Evolutionary conservation across 2,113 vertebrate species (phyloP), one percentile per base, ranked within the genome.

Genomic region (Mesocricetus auratus): DNA sequence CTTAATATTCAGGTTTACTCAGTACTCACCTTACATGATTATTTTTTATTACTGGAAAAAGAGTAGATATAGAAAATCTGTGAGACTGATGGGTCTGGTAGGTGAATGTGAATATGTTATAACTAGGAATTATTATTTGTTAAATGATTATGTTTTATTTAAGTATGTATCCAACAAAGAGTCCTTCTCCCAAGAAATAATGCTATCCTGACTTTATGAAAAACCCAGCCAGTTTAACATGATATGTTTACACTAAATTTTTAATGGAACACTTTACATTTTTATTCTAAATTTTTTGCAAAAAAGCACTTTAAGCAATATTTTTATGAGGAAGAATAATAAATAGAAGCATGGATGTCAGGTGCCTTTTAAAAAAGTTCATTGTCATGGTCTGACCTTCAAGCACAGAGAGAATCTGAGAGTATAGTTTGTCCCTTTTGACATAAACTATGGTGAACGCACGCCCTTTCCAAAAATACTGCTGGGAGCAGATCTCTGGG

Each of bases 381-480:
- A 19, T 60, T 96, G 89, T 74, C 95, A 62, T 92, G 95, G 88
- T 97, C 66, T 96, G 96, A 98, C 97, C 96, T 97, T 97, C 94
- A 93, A 95, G 62, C 90, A 95, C 95, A 86, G 75, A 96, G 92
- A 97, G 62, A 94, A 87, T 89, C 68, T 87, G 56, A 78, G 89
- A 94, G 66, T 97, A 89, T 93, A 95, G 77, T 94, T 83, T 97
- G 85, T 89, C 93, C 95, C 86, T 95, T 96, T 96, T 94, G 95
- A 98, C 94, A 97, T 92, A 89, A 97, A 93, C 89, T 94, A 60
- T 81, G 66, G 94, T 81, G 94, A 98, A 95, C 92, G 96, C 96
- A 95, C 90, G 92, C 94, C 79, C 92, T 97, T 97, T 96, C 97
- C 95, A 97, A 95, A 96, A 97, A 97, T 97, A 96, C 94, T 95